Conservation (phyloP, 2,888 invertebrate genomes). For the Caenorhabditis doughertyi region DNA sequence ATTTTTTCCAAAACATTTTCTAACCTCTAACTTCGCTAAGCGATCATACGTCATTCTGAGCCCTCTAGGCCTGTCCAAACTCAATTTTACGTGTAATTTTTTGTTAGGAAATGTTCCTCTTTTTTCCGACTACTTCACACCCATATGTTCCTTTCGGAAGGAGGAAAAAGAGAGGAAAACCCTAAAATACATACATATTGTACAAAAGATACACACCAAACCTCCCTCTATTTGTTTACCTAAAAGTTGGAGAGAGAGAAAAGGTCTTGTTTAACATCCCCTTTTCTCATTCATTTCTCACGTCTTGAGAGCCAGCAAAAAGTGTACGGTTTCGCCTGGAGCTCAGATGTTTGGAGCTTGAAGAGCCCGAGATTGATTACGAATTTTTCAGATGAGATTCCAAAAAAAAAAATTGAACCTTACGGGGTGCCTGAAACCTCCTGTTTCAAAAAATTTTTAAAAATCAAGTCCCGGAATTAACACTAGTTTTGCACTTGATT, state of each 20-base stretch:
- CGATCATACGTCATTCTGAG: not conserved
- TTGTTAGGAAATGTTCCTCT: conserved; percentile 26
- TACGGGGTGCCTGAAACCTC: too few species aligned
- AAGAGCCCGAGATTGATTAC: not conserved
- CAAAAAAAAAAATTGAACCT: too few species aligned
- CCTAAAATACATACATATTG: conserved; percentile 30
- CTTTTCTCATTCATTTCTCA: conserved; percentile 19
- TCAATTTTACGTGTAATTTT: conserved; percentile 36
- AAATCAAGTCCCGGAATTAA: too few species aligned
- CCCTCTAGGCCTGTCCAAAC: not conserved
- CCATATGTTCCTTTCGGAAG: conserved; percentile 7
- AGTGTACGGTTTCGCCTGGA: not conserved
- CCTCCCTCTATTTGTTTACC: conserved; percentile 36
- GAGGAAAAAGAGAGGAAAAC: too few species aligned
- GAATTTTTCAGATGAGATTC: too few species aligned
- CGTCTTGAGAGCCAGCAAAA: not conserved
- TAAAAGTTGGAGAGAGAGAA: not conserved
- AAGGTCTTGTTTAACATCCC: conserved; percentile 37
- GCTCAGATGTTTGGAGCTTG: not conserved
- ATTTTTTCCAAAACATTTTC: not conserved
- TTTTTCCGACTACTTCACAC: too few species aligned
- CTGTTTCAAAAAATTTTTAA: too few species aligned
- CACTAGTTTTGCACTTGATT: too few species aligned
- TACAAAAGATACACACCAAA: conserved; percentile 1
- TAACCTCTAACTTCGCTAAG: not conserved